Base-by-base conservation (phyloP, 2,888 invertebrate genomes). In the Leucozona laternaria region DNA sequence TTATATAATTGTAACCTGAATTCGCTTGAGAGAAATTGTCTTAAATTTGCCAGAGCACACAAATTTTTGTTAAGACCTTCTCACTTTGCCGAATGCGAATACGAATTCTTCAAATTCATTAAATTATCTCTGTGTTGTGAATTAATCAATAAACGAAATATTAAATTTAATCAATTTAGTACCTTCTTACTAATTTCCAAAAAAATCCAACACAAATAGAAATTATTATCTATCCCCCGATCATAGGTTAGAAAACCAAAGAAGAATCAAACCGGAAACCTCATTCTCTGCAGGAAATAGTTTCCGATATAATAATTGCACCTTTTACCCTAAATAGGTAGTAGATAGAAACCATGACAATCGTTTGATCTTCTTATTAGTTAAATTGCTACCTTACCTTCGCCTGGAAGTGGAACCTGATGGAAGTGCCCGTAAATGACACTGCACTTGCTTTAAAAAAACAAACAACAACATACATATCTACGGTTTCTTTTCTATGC, bases 251-350 rank as follows among this genome's bases (percentile, higher is more conserved):
- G 37, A 37, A 37, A 60, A 15, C 17, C 43, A 43, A 72, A 73
- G 48, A 73, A 64, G 20, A 6, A 0, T 28, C 3, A 66, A 31
- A 60, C 37, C 76, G 64, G 76, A 80, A 79, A 79, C 70, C 57
- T 57, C 17, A 55, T 60, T 20, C 34, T 58, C 2, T 25, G 8
- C 79, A 80, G 76, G 79, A 76, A 84, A 76, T 60, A 72, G 72
- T 79, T 84, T 76, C 53, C 20, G 28, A n/a, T 28, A 58, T 73
- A 84, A 84, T 84, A 84, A 84, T 84, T 84, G 76, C 66, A 72
- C 76, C 70, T 79, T 71, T 84, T 79, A 76, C 71, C 84, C 76
- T 79, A 76, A 84, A 80, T 43, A 37, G 79, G 76, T 43, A 37
- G 79, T 71, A 48, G 4, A 60, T 8, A 22, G 0, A 25, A 37